Conservation (phyloP, 2,113 vertebrate genomes). For the Lasiurus borealis region DNA sequence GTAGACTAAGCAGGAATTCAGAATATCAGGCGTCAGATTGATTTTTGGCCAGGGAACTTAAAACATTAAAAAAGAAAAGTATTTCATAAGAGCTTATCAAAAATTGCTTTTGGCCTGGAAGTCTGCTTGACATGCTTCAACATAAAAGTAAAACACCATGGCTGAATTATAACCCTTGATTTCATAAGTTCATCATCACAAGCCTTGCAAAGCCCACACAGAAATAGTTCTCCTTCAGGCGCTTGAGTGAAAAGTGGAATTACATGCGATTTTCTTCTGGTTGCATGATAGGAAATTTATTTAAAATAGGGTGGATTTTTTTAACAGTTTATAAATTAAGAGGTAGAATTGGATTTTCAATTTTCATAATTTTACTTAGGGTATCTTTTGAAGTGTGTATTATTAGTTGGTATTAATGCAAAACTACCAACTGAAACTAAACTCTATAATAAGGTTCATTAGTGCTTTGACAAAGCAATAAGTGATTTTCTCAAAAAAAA, state of each 20-base stretch:
- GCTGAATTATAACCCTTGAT: conserved; percentile 27
- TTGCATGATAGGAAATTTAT: conserved; percentile 13
- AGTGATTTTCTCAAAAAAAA: conserved; percentile 87
- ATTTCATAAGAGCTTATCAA: conserved; percentile 39
- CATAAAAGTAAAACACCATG: conserved; percentile 28
- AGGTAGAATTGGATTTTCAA: conserved; percentile 65
- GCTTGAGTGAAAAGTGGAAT: neutral
- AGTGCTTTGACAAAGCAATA: conserved; percentile 88
- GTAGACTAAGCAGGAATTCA: conserved; percentile 20
- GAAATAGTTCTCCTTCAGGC: neutral
- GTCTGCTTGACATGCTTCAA: conserved; percentile 30
- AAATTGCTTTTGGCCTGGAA: conserved; percentile 61
- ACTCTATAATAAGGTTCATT: conserved; percentile 90
- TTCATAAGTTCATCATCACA: neutral
- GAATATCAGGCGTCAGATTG: conserved; percentile 38
- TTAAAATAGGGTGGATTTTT: too few relatives aligned
- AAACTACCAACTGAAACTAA: conserved; percentile 88
- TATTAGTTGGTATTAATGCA: conserved; percentile 84
- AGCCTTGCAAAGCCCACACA: neutral
- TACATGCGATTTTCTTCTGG: conserved; percentile 38
- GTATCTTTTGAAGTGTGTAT: conserved; percentile 80
- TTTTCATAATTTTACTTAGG: conserved; percentile 80
- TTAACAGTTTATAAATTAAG: conserved; percentile 74
- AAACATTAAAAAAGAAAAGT: conserved; percentile 70
- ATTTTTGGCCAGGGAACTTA: conserved; percentile 65